A percentile compares a stretch with the other conserved stretches of the same genome.
Conservation (phyloP, 2,888 invertebrate genomes). For the Caenorhabditis sp. region DNA sequence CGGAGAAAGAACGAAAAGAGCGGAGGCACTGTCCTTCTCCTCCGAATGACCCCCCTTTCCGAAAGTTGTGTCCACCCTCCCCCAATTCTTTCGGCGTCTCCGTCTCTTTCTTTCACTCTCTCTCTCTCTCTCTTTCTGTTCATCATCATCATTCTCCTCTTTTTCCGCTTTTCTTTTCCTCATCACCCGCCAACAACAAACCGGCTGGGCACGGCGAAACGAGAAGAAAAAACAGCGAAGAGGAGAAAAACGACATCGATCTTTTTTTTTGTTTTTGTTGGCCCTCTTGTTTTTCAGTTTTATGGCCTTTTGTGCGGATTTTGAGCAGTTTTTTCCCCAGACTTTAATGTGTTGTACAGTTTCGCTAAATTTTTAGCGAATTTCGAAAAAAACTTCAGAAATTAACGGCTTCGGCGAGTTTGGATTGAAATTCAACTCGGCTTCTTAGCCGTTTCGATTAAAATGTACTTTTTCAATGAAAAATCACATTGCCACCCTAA, state of each 20-base stretch:
- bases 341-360: background rate
- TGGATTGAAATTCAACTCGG: too few species aligned
- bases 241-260: background rate
- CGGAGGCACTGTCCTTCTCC: conserved; percentile 22
- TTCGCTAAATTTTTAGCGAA: background rate
- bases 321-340: background rate
- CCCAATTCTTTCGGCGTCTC: conserved; percentile 9
- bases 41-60: conserved; percentile 28
- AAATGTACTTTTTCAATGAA: too few species aligned
- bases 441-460: too few species aligned
- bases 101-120: conserved; percentile 15
- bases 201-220: background rate
- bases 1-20: conserved; percentile 1
- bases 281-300: background rate
- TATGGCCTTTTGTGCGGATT: background rate
- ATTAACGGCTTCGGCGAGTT: too few species aligned
- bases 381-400: background rate
- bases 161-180: background rate
- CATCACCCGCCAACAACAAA: background rate
- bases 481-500: too few species aligned
- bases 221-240: background rate
- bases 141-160: background rate
- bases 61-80: conserved; percentile 22
- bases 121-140: background rate
- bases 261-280: background rate